Percentiles rank a stretch among this genome's conserved stretches.
phyloP scores from a whole-genome alignment of 2,888 invertebrate species.

The Deilephila porcellus region DNA sequence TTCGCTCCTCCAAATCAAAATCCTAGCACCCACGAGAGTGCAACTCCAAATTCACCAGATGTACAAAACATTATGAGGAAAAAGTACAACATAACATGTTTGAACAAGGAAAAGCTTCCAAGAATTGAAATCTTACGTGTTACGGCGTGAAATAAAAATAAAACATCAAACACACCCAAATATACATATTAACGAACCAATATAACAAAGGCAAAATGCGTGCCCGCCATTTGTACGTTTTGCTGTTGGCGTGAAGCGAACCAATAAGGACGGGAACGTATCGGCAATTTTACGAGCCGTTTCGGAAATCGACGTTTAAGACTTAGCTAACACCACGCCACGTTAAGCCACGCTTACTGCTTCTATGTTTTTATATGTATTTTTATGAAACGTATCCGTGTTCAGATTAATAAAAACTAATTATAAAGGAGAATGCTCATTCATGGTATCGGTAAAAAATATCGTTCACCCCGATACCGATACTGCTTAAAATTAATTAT shows the following conservation, averaged over 20 bases:
- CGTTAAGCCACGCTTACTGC: neutral
- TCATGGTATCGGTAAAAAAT: too few relatives aligned
- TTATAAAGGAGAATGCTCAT: too few relatives aligned
- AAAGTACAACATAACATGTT: too few relatives aligned
- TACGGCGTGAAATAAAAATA: neutral
- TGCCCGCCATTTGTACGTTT: constrained; percentile 60
- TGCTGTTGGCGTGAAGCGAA: constrained; percentile 50
- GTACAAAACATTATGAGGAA: too few relatives aligned
- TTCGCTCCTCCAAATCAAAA: too few relatives aligned
- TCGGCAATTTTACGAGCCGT: constrained; percentile 66
- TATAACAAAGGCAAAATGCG: constrained; percentile 54
- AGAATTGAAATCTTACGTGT: neutral
- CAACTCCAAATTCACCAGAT: too few relatives aligned
- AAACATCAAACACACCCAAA: neutral
- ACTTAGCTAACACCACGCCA: constrained; percentile 15
- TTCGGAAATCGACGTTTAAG: constrained; percentile 65
- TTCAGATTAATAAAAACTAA: too few relatives aligned
- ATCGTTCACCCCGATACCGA: too few relatives aligned
- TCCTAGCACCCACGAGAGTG: too few relatives aligned
- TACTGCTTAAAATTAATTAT: too few relatives aligned
- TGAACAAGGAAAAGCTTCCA: too few relatives aligned
- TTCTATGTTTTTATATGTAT: neutral
- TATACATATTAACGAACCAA: constrained; percentile 52
- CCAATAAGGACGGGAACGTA: constrained; percentile 52
- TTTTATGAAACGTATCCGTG: neutral